Evolutionary conservation across 2,113 vertebrate genomes (phyloP).

Genomic region (Puma concolor): DNA sequence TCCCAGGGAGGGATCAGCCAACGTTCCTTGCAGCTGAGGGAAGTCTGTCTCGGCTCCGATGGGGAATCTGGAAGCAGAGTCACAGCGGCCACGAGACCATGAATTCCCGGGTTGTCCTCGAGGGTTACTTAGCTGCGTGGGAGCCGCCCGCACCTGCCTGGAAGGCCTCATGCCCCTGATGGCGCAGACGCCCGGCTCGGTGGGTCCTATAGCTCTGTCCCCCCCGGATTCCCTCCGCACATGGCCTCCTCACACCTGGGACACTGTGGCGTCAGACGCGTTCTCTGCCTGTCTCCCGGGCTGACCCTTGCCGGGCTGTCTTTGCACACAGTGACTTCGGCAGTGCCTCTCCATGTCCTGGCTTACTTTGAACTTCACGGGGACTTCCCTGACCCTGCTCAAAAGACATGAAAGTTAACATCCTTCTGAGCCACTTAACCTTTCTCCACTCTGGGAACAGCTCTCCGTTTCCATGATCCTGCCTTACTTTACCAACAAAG

Average conservation of each 20-base stretch:
- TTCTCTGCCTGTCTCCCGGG: background rate
- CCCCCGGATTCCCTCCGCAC: too few relatives aligned
- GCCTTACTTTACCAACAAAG: background rate
- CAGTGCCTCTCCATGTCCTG: background rate
- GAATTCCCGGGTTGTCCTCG: background rate
- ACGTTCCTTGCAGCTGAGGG: background rate
- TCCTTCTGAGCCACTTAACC: background rate
- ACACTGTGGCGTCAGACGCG: background rate
- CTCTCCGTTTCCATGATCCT: background rate
- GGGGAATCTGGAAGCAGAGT: background rate
- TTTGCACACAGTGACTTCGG: background rate
- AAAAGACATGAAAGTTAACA: background rate
- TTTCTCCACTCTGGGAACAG: background rate
- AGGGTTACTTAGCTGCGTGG: background rate
- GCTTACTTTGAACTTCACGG: background rate
- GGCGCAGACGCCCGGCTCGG: background rate
- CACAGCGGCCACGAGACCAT: accelerated
- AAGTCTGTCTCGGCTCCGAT: background rate
- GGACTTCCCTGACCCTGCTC: background rate
- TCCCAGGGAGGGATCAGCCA: background rate
- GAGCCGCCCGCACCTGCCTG: background rate
- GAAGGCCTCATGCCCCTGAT: background rate
- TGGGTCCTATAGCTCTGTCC: background rate
- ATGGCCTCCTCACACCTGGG: background rate
- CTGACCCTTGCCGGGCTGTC: background rate